A percentile compares a stretch with the other conserved stretches of the same genome.
Evolutionary conservation across 2,888 invertebrate genomes (phyloP).

Genomic region (Ptycholaimellus sp.): DNA sequence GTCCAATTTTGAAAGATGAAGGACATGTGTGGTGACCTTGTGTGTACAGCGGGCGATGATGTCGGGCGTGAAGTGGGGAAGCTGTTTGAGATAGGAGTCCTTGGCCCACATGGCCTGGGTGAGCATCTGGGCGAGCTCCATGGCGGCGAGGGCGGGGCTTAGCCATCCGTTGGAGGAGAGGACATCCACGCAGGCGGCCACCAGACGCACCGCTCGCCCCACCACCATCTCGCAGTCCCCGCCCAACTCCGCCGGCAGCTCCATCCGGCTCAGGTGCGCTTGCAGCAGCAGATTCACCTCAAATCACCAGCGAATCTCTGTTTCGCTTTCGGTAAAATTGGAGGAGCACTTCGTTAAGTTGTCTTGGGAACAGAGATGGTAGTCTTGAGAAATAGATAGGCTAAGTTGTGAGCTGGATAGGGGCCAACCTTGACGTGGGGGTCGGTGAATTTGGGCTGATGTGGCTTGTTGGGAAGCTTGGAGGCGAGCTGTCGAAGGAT

Average conservation of each 20-base stretch:
- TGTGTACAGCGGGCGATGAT: conserved; percentile 70
- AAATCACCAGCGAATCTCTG: conserved; percentile 4
- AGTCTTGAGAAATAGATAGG: too few species aligned
- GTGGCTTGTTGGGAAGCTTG: conserved; percentile 42
- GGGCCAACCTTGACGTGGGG: conserved; percentile 63
- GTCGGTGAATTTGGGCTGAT: conserved; percentile 61
- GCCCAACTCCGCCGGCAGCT: conserved; percentile 79
- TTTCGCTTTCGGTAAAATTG: too few species aligned
- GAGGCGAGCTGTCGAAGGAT: conserved; percentile 40
- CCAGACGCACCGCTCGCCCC: conserved; percentile 32
- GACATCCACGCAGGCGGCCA: conserved; percentile 64
- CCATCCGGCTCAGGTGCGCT: conserved; percentile 75
- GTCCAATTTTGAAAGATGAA: background rate
- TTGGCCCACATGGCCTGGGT: conserved; percentile 99
- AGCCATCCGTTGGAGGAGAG: conserved; percentile 84
- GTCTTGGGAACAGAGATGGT: too few species aligned
- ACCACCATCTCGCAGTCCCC: conserved; percentile 76
- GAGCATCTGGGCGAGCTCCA: conserved; percentile 98
- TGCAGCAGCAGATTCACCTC: conserved; percentile 62
- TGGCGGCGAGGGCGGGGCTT: conserved; percentile 86
- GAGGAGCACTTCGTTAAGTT: too few species aligned
- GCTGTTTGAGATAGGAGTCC: conserved; percentile 80
- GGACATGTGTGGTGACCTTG: conserved; percentile 36
- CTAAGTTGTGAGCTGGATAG: too few species aligned
- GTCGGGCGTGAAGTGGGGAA: conserved; percentile 75